These are phyloP conservation scores for Drosophila virilis DNA, from an alignment of 1,140 invertebrate species.

Conservation along the genomic window DNA sequence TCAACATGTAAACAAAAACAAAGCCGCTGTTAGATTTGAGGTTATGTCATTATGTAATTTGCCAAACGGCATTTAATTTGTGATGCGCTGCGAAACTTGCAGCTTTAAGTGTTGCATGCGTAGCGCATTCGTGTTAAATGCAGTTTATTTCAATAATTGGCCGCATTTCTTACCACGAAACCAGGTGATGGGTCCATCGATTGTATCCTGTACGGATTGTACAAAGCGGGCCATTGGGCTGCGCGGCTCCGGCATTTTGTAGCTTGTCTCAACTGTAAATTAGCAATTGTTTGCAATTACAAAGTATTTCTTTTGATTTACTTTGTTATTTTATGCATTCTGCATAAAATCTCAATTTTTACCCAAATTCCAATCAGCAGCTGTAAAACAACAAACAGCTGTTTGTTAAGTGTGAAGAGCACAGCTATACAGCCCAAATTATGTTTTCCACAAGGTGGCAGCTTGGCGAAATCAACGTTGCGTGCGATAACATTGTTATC, in stretches of 20 bases:
- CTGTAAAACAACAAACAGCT: slow-evolving; percentile 55
- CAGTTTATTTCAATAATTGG: neutral
- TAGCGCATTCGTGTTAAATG: slow-evolving; percentile 46
- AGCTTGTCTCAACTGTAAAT: slow-evolving; percentile 37
- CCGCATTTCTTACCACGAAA: slow-evolving; percentile 86
- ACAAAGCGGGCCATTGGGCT: slow-evolving; percentile 85
- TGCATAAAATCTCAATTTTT: slow-evolving; percentile 8
- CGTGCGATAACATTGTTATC: neutral
- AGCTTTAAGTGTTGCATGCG: neutral
- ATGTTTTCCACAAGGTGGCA: slow-evolving; percentile 16
- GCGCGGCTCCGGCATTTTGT: slow-evolving; percentile 79
- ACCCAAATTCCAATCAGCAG: slow-evolving; percentile 37
- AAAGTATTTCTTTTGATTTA: neutral
- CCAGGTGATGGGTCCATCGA: slow-evolving; percentile 88
- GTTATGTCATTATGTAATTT: slow-evolving; percentile 83
- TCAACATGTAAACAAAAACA: slow-evolving; percentile 48
- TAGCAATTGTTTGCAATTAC: neutral
- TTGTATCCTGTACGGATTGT: slow-evolving; percentile 84
- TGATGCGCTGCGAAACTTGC: too few species aligned
- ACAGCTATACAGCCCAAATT: neutral
- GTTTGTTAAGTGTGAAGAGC: slow-evolving; percentile 18
- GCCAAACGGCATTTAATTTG: slow-evolving; percentile 15
- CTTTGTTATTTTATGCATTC: neutral
- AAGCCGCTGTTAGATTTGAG: slow-evolving; percentile 51
- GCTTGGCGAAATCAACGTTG: neutral